These are phyloP conservation scores for Allobates femoralis DNA, from an alignment of 2,797 vertebrate genomes.

Conservation along the genomic window DNA sequence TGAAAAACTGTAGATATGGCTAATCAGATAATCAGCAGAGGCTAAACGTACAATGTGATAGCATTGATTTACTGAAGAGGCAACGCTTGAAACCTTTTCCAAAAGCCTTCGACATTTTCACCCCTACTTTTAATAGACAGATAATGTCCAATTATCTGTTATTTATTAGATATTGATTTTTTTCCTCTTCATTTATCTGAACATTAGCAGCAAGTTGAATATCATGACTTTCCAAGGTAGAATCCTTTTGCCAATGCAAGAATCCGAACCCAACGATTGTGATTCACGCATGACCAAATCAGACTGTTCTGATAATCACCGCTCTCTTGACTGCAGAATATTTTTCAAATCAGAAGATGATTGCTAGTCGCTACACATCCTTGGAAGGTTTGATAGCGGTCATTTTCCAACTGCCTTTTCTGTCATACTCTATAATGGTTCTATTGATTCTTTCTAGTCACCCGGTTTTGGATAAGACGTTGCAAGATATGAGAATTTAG, in stretches of 20 bases:
- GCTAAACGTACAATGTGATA: slow-evolving; percentile 26
- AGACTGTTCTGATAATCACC: not conserved
- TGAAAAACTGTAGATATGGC: slow-evolving; percentile 12
- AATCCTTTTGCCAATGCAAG: not conserved
- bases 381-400: not conserved
- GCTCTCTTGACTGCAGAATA: not conserved
- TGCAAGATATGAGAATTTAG: not conserved
- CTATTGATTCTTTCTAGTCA: not conserved
- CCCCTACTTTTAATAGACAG: slow-evolving; percentile 47
- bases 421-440: not conserved
- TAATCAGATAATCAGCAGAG: slow-evolving; percentile 22
- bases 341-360: not conserved
- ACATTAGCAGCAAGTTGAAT: not conserved
- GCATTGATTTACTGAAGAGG: slow-evolving; percentile 29
- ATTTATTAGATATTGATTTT: slow-evolving; percentile 56
- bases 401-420: not conserved
- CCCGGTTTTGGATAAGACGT: not conserved
- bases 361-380: not conserved
- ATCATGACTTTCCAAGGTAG: not conserved
- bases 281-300: not conserved
- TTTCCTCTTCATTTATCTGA: not conserved
- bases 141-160: slow-evolving; percentile 32
- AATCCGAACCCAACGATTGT: not conserved
- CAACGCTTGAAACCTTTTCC: slow-evolving; percentile 4
- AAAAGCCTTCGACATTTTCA: slow-evolving; percentile 38